Conservation (phyloP, 1,140 invertebrate species). For the Agrypnia vestita region DNA sequence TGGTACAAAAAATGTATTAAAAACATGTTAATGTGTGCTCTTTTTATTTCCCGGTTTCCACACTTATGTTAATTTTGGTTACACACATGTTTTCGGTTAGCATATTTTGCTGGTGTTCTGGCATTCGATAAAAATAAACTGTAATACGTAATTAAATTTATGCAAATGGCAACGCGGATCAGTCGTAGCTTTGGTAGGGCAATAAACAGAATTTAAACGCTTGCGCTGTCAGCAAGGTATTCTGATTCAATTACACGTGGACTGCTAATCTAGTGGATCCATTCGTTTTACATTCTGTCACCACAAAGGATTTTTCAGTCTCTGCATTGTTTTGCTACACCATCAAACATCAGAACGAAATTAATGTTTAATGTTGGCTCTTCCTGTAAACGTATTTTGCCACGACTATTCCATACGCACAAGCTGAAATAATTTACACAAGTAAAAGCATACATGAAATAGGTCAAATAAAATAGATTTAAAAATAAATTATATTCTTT, state of each 20-base stretch:
- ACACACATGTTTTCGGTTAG: no score
- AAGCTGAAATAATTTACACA: no score
- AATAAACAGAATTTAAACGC: conserved; percentile 42
- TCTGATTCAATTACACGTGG: conserved; percentile 45
- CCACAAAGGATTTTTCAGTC: conserved; percentile 26
- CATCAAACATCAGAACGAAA: not conserved
- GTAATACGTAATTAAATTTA: conserved; percentile 23
- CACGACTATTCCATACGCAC: no score
- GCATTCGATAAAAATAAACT: conserved; percentile 12
- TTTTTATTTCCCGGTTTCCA: no score
- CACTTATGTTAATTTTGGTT: no score
- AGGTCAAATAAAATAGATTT: no score
- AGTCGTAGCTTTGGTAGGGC: not conserved
- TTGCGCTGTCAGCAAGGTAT: conserved; percentile 34
- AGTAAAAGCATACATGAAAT: no score
- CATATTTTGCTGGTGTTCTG: not conserved
- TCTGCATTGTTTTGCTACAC: conserved; percentile 5
- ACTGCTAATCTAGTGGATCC: conserved; percentile 35
- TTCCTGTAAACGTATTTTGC: no score
- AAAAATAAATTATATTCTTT: no score
- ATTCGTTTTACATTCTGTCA: conserved; percentile 18
- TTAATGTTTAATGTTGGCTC: not conserved
- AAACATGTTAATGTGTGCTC: no score
- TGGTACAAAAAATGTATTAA: no score
- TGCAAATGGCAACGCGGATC: conserved; percentile 27